A percentile compares a stretch with the other conserved stretches of the same genome.
Evolutionary conservation across 2,113 vertebrate species (phyloP).

Genomic region (Rhizomys pruinosus): DNA sequence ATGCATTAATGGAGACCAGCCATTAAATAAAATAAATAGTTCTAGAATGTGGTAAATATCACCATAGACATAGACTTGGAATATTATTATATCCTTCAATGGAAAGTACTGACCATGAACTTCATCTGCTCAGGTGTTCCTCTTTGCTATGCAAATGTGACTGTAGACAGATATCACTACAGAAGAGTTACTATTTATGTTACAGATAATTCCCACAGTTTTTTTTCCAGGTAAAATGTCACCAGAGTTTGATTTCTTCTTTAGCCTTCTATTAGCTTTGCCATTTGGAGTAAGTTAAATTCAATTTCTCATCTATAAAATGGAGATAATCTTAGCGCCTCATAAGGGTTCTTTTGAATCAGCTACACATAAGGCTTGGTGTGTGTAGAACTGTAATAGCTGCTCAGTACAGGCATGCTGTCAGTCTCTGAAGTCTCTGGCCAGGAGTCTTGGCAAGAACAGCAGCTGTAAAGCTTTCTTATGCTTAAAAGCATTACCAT

Average conservation of each 20-base stretch:
- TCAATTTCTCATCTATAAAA: neutral
- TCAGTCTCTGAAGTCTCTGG: neutral
- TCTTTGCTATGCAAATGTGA: too few relatives aligned
- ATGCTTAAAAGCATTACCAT: neutral
- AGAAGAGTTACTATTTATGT: neutral
- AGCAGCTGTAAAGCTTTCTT: neutral
- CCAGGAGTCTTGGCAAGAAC: neutral
- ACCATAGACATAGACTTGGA: neutral
- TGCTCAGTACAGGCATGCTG: neutral
- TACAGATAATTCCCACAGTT: neutral
- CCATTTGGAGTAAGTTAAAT: neutral
- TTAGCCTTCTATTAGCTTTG: constrained; percentile 3
- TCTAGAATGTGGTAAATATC: constrained; percentile 38
- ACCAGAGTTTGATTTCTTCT: neutral
- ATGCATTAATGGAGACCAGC: neutral
- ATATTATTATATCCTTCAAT: neutral
- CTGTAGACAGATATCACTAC: neutral
- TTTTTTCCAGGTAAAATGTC: neutral
- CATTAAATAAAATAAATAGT: neutral
- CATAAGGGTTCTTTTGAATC: neutral
- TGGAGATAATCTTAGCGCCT: neutral
- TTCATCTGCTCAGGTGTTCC: neutral
- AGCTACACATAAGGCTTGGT: neutral
- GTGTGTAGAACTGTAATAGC: neutral
- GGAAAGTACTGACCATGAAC: neutral